Percentiles rank a stretch among this genome's conserved stretches.
Conservation (phyloP, 1,140 invertebrate genomes). For the Cotesia chilonis region DNA sequence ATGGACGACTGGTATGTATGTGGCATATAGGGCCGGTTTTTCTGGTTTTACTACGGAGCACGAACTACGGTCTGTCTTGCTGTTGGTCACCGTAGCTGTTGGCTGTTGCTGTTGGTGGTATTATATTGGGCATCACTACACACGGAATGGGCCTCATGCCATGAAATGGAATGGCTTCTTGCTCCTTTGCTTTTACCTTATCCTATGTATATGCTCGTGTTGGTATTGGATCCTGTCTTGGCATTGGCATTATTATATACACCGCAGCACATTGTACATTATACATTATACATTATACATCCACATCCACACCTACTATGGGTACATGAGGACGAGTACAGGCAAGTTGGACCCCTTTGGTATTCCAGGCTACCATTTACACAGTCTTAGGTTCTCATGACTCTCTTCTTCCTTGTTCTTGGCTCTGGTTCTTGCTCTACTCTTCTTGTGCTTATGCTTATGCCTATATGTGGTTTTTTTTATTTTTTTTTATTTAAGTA, state of each 20-base stretch:
- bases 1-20: background rate
- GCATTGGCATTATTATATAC: no score
- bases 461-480: no score
- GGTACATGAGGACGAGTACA: no score
- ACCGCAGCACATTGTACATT: no score
- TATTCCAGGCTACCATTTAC: slow-evolving; percentile 35
- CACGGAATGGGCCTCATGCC: no score
- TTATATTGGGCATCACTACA: no score
- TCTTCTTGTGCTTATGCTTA: no score
- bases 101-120: no score
- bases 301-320: no score
- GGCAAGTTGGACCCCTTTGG: slow-evolving; percentile 19
- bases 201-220: background rate
- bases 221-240: background rate
- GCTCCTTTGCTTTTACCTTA: background rate
- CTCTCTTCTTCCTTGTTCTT: slow-evolving; percentile 6
- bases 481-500: background rate
- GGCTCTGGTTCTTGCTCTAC: no score
- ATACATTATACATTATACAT: no score
- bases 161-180: background rate
- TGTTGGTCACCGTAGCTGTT: background rate
- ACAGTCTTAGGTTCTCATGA: slow-evolving; percentile 24
- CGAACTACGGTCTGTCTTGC: background rate
- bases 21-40: slow-evolving; percentile 31
- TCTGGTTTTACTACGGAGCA: slow-evolving; percentile 27